Conservation (phyloP, 1,140 invertebrate genomes). For the Sarcophaga peregrina region DNA sequence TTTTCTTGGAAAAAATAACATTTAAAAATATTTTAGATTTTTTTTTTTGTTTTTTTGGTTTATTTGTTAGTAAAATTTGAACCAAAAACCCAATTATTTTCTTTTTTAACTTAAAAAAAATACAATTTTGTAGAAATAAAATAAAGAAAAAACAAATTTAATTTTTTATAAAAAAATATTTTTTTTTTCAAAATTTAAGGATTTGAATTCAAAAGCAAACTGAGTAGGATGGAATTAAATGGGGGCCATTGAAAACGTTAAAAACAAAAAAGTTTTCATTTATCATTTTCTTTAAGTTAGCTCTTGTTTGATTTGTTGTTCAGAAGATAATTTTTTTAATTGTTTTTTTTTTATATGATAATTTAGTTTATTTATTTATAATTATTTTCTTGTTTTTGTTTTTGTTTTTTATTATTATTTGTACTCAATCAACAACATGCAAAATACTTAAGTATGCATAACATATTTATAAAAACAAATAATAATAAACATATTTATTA, state of each 20-base stretch:
- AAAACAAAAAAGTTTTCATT: too few relatives aligned
- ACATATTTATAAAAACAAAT: conserved; percentile 42
- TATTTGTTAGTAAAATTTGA: conserved; percentile 31
- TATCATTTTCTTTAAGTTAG: conserved; percentile 37
- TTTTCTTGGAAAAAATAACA: too few relatives aligned
- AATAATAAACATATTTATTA: too few relatives aligned
- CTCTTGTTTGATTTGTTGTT: conserved; percentile 37
- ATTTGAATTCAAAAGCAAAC: neutral
- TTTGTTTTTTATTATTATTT: neutral
- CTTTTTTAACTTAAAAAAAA: neutral
- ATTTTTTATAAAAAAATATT: neutral
- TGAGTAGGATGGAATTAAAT: too few relatives aligned
- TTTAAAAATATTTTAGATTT: neutral
- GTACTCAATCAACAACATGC: too few relatives aligned
- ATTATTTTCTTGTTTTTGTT: neutral
- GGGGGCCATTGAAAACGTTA: too few relatives aligned
- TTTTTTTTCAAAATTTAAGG: neutral
- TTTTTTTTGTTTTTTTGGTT: neutral
- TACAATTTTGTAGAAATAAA: neutral
- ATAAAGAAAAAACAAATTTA: too few relatives aligned
- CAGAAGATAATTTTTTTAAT: neutral
- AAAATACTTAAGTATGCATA: conserved; percentile 25
- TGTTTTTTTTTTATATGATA: conserved; percentile 5
- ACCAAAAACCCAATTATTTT: conserved; percentile 38
- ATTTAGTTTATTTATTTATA: neutral